These are phyloP conservation scores for Danio aesculapii DNA, from an alignment of 2,797 vertebrate species.

Conservation along the genomic window DNA sequence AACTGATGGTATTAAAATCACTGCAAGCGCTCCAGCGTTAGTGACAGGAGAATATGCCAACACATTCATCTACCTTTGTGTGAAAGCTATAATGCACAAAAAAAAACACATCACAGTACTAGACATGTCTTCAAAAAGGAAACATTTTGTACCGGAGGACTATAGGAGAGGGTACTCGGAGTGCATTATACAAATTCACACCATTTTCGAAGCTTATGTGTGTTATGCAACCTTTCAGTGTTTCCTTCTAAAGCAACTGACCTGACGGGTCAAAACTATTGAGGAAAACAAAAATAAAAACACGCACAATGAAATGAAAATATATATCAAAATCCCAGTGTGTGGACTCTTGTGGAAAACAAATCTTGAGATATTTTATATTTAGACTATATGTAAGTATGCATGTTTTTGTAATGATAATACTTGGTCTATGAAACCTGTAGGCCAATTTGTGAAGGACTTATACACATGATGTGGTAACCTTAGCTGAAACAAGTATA, in stretches of 20 bases:
- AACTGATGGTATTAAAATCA: slow-evolving; percentile 47
- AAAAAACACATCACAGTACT: slow-evolving; percentile 7
- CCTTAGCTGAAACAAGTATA: no score
- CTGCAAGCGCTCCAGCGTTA: slow-evolving; percentile 2
- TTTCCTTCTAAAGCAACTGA: slow-evolving; percentile 11
- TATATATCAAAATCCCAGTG: no score
- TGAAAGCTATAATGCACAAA: slow-evolving; percentile 17
- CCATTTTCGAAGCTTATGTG: neutral
- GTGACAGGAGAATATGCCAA: slow-evolving; percentile 31
- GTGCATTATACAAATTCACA: slow-evolving; percentile 42
- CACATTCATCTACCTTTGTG: slow-evolving; percentile 15
- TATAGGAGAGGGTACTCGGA: slow-evolving; percentile 15
- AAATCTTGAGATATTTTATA: neutral
- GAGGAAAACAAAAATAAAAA: neutral
- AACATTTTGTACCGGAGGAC: slow-evolving; percentile 10
- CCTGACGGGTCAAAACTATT: neutral
- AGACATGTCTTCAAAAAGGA: slow-evolving; percentile 27
- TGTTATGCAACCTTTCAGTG: slow-evolving; percentile 18
- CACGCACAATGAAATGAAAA: neutral
- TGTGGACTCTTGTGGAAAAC: neutral
- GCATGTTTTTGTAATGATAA: neutral
- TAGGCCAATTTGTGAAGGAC: no score
- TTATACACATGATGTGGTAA: no score
- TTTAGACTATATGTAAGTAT: neutral
- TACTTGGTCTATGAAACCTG: no score